Evolutionary conservation across 1,140 invertebrate species (phyloP), one percentile per base, ranked within the genome.

Genomic region (Leptopilina clavipes): DNA sequence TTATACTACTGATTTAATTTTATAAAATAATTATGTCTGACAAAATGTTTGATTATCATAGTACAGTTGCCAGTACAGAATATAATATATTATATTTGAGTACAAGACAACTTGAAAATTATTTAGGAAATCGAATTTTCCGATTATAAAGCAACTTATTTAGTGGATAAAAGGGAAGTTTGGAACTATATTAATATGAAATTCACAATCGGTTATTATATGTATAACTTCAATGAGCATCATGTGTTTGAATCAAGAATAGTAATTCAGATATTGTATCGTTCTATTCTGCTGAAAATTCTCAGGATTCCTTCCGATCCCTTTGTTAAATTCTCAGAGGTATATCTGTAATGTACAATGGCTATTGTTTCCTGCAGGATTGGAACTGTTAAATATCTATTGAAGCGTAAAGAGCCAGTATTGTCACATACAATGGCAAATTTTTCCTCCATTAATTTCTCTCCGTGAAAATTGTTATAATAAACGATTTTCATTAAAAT

Each of bases 201-300:
- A 7, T 8, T 31, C 25, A 31, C 25, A 31, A 56, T 65, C 12
- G 10, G 2, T 31, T 31, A 25, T 52, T 17, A 19, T 54, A 17
- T 37, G 14, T 31, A 12, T 59, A 31, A 65, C 25, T 65, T 6
- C n/a, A 31, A 40, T 40, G 56, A 59, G 22, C 22, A 31, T 12
- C 25, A 25, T 37, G 22, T 65, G 19, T 8, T 31, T 11, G n/a
- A 65, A 31, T 14, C 22, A 65, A 65, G 59, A 31, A 31, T 65
- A 65, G 59, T 65, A 65, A 65, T 14, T 65, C 11, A 65, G 59
- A 65, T 65, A 31, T 31, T 31, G 59, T 65, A 65, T 65, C 59
- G 59, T 14, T 65, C 59, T 31, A 65, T 65, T 65, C 22, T 65
- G 59, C 11, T 31, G 11, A 65, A 65, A 65, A 31, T 65, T 65